phyloP scores from a whole-genome alignment of 92 coral and sea anemone genomes.

The Porites rus region DNA sequence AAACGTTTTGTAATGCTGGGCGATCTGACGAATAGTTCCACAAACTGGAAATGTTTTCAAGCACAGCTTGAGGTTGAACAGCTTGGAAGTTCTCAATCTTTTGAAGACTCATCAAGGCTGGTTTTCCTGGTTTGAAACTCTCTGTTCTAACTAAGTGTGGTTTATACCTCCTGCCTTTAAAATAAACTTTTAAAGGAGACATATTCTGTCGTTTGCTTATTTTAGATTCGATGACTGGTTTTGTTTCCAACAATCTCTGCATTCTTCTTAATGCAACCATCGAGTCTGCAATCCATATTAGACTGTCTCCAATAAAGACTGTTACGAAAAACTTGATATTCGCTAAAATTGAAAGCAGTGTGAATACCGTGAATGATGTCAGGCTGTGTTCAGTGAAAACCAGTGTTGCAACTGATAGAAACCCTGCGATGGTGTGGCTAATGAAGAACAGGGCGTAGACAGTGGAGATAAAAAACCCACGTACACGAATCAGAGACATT shows the following conservation, averaged over 20 bases:
- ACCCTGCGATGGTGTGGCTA: constrained; percentile 11
- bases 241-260: constrained; percentile 14
- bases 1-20: constrained; percentile 1
- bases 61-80: not conserved
- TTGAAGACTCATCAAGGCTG: not conserved
- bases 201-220: not conserved
- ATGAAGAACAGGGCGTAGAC: constrained; percentile 13
- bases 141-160: constrained; percentile 2
- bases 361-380: constrained; percentile 24
- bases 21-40: not conserved
- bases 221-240: not conserved
- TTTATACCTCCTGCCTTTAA: constrained; percentile 5
- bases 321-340: not conserved
- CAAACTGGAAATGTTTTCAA: not conserved
- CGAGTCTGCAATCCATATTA: constrained; percentile 8
- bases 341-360: constrained; percentile 5
- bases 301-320: not conserved
- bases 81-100: not conserved
- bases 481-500: constrained; percentile 12
- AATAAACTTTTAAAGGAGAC: not conserved
- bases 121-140: constrained; percentile 23
- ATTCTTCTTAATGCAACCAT: constrained; percentile 1
- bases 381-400: not conserved
- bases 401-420: constrained; percentile 11
- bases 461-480: constrained; percentile 18